Conservation (phyloP, 2,888 invertebrate species). For the Caenorhabditis angaria region DNA sequence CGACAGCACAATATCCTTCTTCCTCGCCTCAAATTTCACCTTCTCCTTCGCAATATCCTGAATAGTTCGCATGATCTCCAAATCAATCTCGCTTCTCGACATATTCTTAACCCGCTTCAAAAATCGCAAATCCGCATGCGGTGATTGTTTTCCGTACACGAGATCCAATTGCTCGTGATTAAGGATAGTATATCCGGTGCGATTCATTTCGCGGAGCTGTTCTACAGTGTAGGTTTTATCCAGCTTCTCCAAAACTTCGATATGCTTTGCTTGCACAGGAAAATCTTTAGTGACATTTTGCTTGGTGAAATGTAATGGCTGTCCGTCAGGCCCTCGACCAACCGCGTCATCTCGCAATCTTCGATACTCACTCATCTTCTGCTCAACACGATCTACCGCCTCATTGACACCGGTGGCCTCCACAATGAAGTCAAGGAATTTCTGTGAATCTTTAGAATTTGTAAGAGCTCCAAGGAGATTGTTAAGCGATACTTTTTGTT, state of each 20-base stretch:
- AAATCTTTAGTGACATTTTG: slow-evolving; percentile 54
- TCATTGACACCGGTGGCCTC: slow-evolving; percentile 39
- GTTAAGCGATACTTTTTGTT: slow-evolving; percentile 29
- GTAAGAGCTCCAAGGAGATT: slow-evolving; percentile 10
- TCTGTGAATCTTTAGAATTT: slow-evolving; percentile 24
- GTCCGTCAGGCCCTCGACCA: slow-evolving; percentile 33
- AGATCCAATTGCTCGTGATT: slow-evolving; percentile 52
- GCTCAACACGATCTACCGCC: slow-evolving; percentile 41
- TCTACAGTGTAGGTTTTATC: slow-evolving; percentile 48
- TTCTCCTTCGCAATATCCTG: slow-evolving; percentile 38
- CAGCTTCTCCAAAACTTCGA: slow-evolving; percentile 57
- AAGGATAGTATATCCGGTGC: slow-evolving; percentile 61
- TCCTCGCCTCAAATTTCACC: slow-evolving; percentile 37
- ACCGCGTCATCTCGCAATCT: background rate
- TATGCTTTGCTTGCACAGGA: slow-evolving; percentile 50
- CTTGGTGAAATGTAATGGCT: slow-evolving; percentile 61
- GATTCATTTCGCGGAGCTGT: slow-evolving; percentile 50
- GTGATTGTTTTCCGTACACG: slow-evolving; percentile 61
- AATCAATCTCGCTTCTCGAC: slow-evolving; percentile 23
- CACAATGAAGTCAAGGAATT: slow-evolving; percentile 30
- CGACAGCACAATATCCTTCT: slow-evolving; percentile 44
- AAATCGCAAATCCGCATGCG: slow-evolving; percentile 48
- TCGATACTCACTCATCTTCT: slow-evolving; percentile 19
- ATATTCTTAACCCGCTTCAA: slow-evolving; percentile 34
- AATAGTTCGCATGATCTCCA: slow-evolving; percentile 40